Percentiles rank a stretch among this genome's conserved stretches.
Evolutionary conservation across 2,113 vertebrate species (phyloP).

Genomic region (Microcebus griseorufus): DNA sequence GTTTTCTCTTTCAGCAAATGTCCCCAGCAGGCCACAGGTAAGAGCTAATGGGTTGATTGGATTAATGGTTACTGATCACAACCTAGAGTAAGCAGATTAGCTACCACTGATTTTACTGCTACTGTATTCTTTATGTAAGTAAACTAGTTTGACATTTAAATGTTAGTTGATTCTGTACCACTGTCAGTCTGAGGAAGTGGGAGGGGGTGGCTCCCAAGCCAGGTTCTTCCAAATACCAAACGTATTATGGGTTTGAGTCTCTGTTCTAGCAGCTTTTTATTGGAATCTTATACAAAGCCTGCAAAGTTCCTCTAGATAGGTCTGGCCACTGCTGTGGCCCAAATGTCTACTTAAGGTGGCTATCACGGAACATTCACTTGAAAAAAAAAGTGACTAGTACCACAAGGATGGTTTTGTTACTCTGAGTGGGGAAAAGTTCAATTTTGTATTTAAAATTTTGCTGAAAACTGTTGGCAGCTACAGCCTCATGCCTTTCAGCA

Average conservation of each 20-base stretch:
- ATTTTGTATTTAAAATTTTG: slow-evolving; percentile 15
- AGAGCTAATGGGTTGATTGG: slow-evolving; percentile 47
- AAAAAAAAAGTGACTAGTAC: not conserved
- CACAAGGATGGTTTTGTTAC: not conserved
- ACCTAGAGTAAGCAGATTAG: not conserved
- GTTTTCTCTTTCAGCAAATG: slow-evolving; percentile 86
- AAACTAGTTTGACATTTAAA: slow-evolving; percentile 23
- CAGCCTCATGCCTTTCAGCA: not conserved
- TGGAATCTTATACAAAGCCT: not conserved
- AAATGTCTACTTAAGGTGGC: not conserved
- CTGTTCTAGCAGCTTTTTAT: not conserved
- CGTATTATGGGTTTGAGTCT: not conserved
- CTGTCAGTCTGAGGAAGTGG: not conserved
- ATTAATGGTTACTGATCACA: not conserved
- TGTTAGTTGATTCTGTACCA: not conserved
- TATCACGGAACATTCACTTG: not conserved
- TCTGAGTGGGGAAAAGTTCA: not conserved
- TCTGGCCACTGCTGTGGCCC: not conserved
- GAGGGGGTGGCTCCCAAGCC: not conserved
- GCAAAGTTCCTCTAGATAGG: not conserved
- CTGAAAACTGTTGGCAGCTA: not conserved
- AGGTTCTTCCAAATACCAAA: not conserved
- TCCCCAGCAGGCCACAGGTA: slow-evolving; percentile 88
- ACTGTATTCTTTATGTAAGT: slow-evolving; percentile 24
- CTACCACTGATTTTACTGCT: not conserved